Conservation (phyloP, 92 coral and sea anemone species). For the Epizoanthus stellaris region DNA sequence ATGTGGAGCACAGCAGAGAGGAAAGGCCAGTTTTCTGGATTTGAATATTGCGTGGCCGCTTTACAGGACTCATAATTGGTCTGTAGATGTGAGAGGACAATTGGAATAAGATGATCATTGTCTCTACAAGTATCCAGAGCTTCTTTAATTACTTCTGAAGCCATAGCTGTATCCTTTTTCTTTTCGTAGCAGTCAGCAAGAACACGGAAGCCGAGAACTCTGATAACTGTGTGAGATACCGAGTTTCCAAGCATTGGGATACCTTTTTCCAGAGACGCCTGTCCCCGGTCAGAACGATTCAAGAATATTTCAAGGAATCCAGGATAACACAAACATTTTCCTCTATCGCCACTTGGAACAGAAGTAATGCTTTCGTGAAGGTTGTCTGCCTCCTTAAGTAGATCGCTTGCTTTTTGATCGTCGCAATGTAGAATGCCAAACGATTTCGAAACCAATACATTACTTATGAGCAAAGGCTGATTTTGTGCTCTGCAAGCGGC, state of each 20-base stretch:
- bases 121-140: background rate
- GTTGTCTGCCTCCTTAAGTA: background rate
- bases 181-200: background rate
- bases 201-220: background rate
- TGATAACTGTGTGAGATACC: background rate
- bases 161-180: background rate
- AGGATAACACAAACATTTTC: background rate
- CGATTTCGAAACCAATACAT: background rate
- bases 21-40: background rate
- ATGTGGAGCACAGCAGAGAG: background rate
- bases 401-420: background rate
- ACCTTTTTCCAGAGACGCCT: background rate
- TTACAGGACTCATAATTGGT: background rate
- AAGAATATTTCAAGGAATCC: background rate
- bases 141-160: background rate
- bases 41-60: background rate
- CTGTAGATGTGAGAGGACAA: background rate
- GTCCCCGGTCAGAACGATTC: background rate
- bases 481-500: background rate
- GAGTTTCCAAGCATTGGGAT: background rate
- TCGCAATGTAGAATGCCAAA: background rate
- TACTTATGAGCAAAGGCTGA: background rate
- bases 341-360: background rate
- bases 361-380: background rate
- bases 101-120: background rate